phyloP scores from a whole-genome alignment of 2,888 invertebrate genomes.

The Xestoiulus laeticollis region DNA sequence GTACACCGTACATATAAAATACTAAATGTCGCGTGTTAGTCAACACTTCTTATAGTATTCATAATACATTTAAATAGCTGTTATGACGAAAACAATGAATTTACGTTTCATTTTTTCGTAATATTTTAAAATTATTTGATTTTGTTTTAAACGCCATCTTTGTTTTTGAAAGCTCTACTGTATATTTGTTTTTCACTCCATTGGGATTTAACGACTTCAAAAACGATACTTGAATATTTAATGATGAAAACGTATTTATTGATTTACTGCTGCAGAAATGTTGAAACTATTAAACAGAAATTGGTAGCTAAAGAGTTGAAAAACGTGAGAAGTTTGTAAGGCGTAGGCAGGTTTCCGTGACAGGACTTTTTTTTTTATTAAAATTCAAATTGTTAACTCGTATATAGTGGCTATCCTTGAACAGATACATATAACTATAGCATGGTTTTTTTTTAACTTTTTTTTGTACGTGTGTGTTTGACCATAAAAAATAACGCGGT shows the following conservation, averaged over 20 bases:
- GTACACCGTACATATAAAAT: no score
- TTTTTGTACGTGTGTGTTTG: background rate
- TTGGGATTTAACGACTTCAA: background rate
- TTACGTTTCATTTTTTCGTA: no score
- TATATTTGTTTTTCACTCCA: background rate
- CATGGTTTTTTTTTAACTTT: background rate
- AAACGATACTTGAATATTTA: background rate
- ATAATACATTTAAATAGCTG: no score
- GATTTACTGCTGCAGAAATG: background rate
- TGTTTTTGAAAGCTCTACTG: background rate
- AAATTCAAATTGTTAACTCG: background rate
- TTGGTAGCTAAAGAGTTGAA: background rate
- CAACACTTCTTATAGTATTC: no score
- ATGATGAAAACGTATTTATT: background rate
- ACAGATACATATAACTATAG: background rate
- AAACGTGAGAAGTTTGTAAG: background rate
- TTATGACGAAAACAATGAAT: no score
- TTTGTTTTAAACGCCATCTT: background rate
- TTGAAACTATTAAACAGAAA: background rate
- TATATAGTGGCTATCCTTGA: slow-evolving; percentile 13
- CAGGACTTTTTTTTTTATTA: background rate
- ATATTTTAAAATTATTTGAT: background rate
- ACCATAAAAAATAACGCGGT: background rate
- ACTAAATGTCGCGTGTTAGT: no score
- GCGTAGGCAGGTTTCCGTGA: background rate